Base-by-base conservation (phyloP, 2,113 vertebrate species). In the Echinops telfairi region DNA sequence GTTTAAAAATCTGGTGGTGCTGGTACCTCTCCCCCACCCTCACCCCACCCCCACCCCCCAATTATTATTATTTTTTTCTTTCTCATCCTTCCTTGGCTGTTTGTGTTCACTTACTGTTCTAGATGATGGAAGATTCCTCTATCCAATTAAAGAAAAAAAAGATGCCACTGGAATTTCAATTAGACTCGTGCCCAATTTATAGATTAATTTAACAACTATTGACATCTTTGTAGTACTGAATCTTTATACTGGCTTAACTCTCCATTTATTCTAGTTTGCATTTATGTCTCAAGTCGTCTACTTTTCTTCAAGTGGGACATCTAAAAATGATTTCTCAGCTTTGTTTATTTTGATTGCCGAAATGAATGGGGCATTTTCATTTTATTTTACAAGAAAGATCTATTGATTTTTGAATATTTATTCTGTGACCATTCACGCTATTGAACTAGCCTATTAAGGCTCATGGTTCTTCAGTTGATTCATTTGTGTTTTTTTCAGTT, bases 331-430 rank as follows among this genome's bases (percentile, higher is more conserved):
- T 88, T 93, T 77, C 79, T 84, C 29, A 20, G 64, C 86, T 95
- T 93, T 78, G 76, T 78, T 78, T 88, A 73, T 93, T 90, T 96
- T 94, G 92, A 95, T 92, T 83, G 64, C 86, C 27, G 47, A 53
- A 83, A 40, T 62, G 88, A 95, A 94, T 83, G 22, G 66, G 58
- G 77, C 88, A 86, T 96, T 94, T 88, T 83, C 58, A 86, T 90
- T 90, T 96, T 84, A 93, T 92, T 90, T 95, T 95, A 96, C 12
- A 90, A 86, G 90, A 86, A 71, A 75, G 60, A 4, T 36, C n/a
- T 73, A 94, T 86, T 93, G 89, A 97, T 92, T 95, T 96, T 94
- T 95, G 92, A 68, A 25, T 92, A 95, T 95, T 95, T 94, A 93
- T 95, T 88, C 93, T 96, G 58, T 86, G 58, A 88, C 31, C 53